Base-by-base conservation (phyloP, 2,797 vertebrate species). In the Hyperoplus immaculatus region DNA sequence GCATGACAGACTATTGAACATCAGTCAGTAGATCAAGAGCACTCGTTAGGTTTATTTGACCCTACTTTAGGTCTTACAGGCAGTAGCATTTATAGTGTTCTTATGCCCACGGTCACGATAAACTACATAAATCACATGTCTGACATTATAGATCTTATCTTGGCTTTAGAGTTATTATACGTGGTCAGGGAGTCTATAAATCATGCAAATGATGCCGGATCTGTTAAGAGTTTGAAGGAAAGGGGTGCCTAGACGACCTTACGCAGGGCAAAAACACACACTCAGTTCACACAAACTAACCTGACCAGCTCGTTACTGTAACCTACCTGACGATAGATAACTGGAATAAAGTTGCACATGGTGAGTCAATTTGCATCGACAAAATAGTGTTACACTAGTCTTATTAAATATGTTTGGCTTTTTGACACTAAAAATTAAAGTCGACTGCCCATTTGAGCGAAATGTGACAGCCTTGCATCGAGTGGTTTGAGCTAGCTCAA, bases 11-110 rank as follows among this genome's bases (percentile, higher is more conserved):
- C 11, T 49, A 8, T 5, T 46, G 2, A 58, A 36, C 46, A 58
- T 14, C 4, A 61, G 29, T 5, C 0, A 62, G 39, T 16, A 56
- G 61, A 74, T 8, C 6, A 58, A 75, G 51, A 57, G 45, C 3
- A 10, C 1, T 0, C 0, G 0, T 0, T 0, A 0, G 0, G 0
- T 11, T 6, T 1, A 0, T 0, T 72, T n/a, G 1, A 1, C 60
- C 67, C 85, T 8, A 0, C 0, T 0, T 4, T 0, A 0, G 0
- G 12, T 1, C 0, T 71, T 63, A 62, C 59, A 85, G 85, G 80
- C 67, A 64, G 6, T 0, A 9, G 16, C 12, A 9, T 1, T 0
- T 14, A 8, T 1, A 12, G 0, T 11, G 0, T 38, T 4, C 29
- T 12, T 5, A 0, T 0, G 1, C 54, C 8, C 3, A 6, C n/a